A percentile compares a stretch with the other conserved stretches of the same genome.
Evolutionary conservation across 2,113 vertebrate species (phyloP).

Genomic region (Oceanites oceanicus): DNA sequence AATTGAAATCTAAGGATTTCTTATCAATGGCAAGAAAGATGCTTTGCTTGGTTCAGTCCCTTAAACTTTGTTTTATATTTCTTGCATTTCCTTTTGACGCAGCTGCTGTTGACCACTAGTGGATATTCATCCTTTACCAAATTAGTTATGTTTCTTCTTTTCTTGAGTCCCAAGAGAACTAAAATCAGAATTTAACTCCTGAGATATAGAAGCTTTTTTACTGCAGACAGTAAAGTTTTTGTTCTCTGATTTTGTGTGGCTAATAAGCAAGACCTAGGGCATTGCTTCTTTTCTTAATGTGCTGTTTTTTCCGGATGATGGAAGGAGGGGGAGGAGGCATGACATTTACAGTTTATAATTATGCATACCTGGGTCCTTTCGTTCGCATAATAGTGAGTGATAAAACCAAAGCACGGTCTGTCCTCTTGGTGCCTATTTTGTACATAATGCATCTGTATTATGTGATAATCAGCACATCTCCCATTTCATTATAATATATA

Average conservation of each 20-base stretch:
- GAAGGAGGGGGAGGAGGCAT: background rate
- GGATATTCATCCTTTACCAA: background rate
- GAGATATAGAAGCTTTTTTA: background rate
- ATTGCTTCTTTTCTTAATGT: background rate
- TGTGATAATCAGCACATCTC: constrained; percentile 70
- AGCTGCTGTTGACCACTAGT: background rate
- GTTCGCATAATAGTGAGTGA: constrained; percentile 44
- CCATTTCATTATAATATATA: constrained; percentile 38
- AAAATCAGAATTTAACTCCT: background rate
- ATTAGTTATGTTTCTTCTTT: background rate
- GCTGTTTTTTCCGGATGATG: constrained; percentile 9
- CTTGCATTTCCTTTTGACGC: background rate
- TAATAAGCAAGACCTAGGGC: constrained; percentile 30
- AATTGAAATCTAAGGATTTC: background rate
- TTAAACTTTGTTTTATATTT: background rate
- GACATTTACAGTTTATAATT: constrained; percentile 66
- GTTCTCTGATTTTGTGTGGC: background rate
- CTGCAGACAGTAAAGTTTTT: background rate
- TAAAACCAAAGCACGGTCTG: constrained; percentile 53
- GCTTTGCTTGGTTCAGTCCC: background rate
- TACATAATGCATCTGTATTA: constrained; percentile 58
- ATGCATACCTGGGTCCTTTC: constrained; percentile 33
- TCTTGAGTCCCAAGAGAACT: background rate
- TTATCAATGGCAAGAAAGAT: background rate
- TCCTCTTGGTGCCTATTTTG: constrained; percentile 55